Conservation (phyloP, 2,888 invertebrate species). For the Cryptocephalus primarius region DNA sequence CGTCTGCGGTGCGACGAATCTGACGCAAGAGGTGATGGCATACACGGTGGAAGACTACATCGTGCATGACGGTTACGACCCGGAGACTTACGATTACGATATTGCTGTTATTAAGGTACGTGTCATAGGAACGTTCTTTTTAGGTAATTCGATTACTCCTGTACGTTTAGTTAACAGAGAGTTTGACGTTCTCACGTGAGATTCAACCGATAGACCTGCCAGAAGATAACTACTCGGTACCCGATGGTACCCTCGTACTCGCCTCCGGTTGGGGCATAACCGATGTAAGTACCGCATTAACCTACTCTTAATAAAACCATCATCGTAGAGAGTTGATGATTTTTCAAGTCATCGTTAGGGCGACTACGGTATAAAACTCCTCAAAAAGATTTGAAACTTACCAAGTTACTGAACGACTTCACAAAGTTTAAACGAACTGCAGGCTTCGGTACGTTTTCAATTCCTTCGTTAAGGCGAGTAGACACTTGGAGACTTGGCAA, state of each 20-base stretch:
- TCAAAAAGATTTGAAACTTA: no score
- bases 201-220: conserved; percentile 16
- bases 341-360: no score
- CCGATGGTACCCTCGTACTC: conserved; percentile 9
- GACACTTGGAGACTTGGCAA: no score
- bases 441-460: no score
- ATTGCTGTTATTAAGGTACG: conserved; percentile 17
- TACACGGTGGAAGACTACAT: conserved; percentile 1
- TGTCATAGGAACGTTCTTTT: background rate
- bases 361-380: no score
- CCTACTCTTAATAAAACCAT: no score
- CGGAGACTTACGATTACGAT: conserved; percentile 13
- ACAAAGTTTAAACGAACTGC: no score
- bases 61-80: conserved; percentile 1
- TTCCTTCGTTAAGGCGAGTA: no score
- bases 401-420: no score
- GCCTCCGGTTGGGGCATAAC: no score
- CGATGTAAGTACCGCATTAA: no score
- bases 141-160: background rate
- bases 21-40: conserved; percentile 3
- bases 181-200: conserved; percentile 10
- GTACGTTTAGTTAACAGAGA: conserved; percentile 11
- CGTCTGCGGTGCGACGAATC: conserved; percentile 8
- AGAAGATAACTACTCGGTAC: conserved; percentile 3
- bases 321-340: no score